Evolutionary conservation across 2,888 invertebrate species (phyloP).

Genomic region (Nebria salina): DNA sequence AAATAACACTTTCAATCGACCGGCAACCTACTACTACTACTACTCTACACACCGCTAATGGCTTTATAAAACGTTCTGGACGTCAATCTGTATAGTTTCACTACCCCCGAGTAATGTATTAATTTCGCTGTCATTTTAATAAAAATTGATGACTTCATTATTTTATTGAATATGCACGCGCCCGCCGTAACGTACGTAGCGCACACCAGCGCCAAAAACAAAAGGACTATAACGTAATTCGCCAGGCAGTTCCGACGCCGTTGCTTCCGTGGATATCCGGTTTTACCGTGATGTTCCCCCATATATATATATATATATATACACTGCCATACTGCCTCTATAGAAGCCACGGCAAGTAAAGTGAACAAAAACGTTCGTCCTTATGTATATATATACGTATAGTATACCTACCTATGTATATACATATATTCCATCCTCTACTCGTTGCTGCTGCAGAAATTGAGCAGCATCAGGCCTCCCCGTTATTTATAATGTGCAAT

Average conservation of each 20-base stretch:
- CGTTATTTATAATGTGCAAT: constrained; percentile 28
- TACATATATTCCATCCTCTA: background rate
- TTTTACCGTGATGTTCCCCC: background rate
- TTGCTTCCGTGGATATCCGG: constrained; percentile 7
- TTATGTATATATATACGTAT: background rate
- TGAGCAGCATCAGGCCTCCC: constrained; percentile 15
- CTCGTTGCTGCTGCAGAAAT: constrained; percentile 14
- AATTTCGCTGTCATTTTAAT: constrained; percentile 44
- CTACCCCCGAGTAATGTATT: constrained; percentile 30
- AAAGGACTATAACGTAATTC: constrained; percentile 11
- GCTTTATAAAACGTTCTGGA: constrained; percentile 40
- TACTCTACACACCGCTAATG: constrained; percentile 24
- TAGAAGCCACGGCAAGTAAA: background rate
- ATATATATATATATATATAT: background rate
- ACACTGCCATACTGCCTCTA: background rate
- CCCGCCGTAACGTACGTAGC: background rate
- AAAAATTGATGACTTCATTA: constrained; percentile 46
- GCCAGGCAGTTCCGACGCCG: background rate
- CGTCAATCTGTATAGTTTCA: constrained; percentile 41
- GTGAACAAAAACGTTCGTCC: background rate
- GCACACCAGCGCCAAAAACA: constrained; percentile 8
- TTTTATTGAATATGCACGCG: constrained; percentile 43
- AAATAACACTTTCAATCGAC: background rate
- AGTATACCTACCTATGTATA: background rate
- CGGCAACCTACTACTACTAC: background rate